Conservation (phyloP, 1,140 invertebrate genomes). For the Antheraea pernyi region DNA sequence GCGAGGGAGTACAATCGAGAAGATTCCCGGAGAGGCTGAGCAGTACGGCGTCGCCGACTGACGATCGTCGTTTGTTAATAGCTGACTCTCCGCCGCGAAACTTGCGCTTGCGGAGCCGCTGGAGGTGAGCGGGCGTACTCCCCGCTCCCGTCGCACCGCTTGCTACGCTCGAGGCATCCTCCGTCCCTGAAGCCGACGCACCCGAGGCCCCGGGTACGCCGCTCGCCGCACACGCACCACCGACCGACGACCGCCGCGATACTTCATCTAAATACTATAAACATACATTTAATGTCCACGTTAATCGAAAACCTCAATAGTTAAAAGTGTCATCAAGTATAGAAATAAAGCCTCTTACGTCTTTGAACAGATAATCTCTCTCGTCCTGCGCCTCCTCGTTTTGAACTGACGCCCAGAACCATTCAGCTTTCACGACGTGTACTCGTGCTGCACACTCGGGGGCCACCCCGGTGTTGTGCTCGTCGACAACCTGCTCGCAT, state of each 20-base stretch:
- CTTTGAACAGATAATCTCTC: constrained; percentile 91
- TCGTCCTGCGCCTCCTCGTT: constrained; percentile 96
- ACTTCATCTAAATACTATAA: constrained; percentile 82
- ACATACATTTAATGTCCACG: background rate
- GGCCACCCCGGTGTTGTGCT: constrained; percentile 84
- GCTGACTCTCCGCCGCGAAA: constrained; percentile 81
- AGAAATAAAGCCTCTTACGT: constrained; percentile 80
- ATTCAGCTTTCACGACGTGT: constrained; percentile 93
- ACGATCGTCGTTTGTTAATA: constrained; percentile 87
- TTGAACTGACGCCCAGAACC: constrained; percentile 99
- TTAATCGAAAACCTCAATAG: background rate
- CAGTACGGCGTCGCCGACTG: constrained; percentile 89
- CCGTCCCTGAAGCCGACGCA: constrained; percentile 24
- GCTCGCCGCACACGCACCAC: constrained; percentile 52
- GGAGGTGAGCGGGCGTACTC: constrained; percentile 58
- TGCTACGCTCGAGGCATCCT: constrained; percentile 33
- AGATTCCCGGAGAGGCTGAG: constrained; percentile 93
- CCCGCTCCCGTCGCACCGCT: constrained; percentile 25
- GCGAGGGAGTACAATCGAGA: constrained; percentile 90
- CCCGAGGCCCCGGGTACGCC: constrained; percentile 24
- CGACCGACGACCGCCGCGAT: constrained; percentile 81
- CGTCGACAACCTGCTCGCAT: constrained; percentile 86
- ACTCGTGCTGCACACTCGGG: constrained; percentile 83
- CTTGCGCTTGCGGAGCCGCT: constrained; percentile 86
- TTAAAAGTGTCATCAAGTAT: background rate